These are phyloP conservation scores for Takifugu flavidus DNA, from an alignment of 2,113 vertebrate species.

Conservation along the genomic window DNA sequence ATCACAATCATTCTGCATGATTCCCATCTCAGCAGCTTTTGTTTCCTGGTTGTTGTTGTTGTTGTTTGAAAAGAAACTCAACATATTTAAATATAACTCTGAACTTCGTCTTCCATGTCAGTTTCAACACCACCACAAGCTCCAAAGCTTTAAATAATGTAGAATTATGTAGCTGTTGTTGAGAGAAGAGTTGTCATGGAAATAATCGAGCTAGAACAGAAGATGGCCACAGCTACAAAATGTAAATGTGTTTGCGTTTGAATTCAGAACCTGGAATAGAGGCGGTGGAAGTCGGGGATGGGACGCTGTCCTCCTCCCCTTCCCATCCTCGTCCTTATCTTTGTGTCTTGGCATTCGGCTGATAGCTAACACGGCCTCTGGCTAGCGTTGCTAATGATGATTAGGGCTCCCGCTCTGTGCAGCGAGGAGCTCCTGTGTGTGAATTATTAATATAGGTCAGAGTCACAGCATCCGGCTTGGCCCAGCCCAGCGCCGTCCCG, in stretches of 20 bases:
- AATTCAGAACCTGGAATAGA: not conserved
- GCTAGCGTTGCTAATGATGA: conserved; percentile 53
- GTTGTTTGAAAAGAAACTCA: not conserved
- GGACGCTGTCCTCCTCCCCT: not conserved
- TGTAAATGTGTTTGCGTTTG: not conserved
- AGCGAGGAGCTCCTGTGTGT: conserved; percentile 56
- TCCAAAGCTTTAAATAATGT: conserved; percentile 12
- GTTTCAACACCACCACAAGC: too few species aligned
- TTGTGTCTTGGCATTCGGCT: conserved; percentile 23
- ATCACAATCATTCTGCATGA: too few species aligned
- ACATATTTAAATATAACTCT: too few species aligned
- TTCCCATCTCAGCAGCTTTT: too few species aligned
- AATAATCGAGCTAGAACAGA: conserved; percentile 20
- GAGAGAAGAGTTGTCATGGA: conserved; percentile 39
- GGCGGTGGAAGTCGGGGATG: not conserved
- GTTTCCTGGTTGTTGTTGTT: not conserved
- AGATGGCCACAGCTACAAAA: conserved; percentile 19
- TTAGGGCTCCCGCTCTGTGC: conserved; percentile 45
- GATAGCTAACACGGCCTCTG: conserved; percentile 35
- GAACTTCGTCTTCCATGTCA: too few species aligned
- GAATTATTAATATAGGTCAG: conserved; percentile 75
- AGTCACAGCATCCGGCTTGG: conserved; percentile 61
- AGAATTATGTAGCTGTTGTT: conserved; percentile 18
- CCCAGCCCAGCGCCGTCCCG: conserved; percentile 51
- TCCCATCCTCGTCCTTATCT: conserved; percentile 6